Evolutionary conservation across 2,113 vertebrate genomes (phyloP).

Genomic region (Trogon melanurus): DNA sequence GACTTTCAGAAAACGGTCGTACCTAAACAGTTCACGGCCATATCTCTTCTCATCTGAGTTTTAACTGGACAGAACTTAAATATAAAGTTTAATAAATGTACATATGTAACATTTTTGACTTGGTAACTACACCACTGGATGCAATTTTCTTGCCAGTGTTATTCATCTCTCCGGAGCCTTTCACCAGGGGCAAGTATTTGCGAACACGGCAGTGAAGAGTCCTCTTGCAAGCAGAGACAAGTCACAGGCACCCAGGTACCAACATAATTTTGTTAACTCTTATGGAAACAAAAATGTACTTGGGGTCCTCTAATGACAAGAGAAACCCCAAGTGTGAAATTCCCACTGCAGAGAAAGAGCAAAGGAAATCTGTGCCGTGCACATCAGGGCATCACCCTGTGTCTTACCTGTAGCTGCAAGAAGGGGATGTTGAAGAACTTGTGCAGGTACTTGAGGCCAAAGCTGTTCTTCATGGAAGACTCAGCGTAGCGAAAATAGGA

Average conservation of each 20-base stretch:
- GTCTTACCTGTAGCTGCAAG: constrained; percentile 92
- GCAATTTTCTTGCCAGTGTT: neutral
- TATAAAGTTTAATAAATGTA: neutral
- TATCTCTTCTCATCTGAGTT: neutral
- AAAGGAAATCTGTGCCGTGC: neutral
- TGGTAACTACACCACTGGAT: neutral
- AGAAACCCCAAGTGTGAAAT: neutral
- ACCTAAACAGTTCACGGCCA: neutral
- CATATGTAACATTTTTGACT: neutral
- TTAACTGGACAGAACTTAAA: neutral
- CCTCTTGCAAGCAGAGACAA: neutral
- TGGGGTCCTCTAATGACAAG: neutral
- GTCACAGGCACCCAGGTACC: neutral
- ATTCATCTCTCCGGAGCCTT: neutral
- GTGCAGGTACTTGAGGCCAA: constrained; percentile 96
- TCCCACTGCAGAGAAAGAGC: neutral
- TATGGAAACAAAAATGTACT: neutral
- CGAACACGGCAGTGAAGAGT: neutral
- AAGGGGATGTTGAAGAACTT: constrained; percentile 99
- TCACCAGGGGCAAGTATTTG: neutral
- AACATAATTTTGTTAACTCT: neutral
- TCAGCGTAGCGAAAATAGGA: constrained; percentile 98
- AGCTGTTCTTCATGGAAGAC: constrained; percentile 98
- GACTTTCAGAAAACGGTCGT: neutral
- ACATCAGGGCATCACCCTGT: neutral